Evolutionary conservation across 2,888 invertebrate species (phyloP).

Genomic region (Thymelicus acteon): DNA sequence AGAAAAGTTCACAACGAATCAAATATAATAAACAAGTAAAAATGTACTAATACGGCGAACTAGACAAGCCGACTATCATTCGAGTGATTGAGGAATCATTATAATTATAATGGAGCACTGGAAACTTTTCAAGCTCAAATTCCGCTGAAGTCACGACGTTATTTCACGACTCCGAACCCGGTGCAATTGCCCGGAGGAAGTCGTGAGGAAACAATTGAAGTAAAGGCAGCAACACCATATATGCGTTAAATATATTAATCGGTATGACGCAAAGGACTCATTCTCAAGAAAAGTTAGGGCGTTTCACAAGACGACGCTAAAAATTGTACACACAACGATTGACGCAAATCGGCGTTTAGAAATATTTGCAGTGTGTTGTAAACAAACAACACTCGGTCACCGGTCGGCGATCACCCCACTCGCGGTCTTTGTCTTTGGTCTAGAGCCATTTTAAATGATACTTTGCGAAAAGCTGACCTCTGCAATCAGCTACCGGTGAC

Average conservation of each 20-base stretch:
- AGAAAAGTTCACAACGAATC: too few species aligned
- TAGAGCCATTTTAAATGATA: constrained; percentile 21
- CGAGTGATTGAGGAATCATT: constrained; percentile 21
- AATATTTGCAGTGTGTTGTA: constrained; percentile 30
- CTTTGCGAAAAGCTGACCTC: constrained; percentile 21
- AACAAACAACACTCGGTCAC: constrained; percentile 19
- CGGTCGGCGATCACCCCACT: not conserved
- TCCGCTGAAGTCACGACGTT: constrained; percentile 26
- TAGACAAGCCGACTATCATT: constrained; percentile 20
- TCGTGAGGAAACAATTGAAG: constrained; percentile 55
- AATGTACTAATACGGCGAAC: constrained; percentile 2
- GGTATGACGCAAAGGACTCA: constrained; percentile 61
- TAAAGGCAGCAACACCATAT: constrained; percentile 45
- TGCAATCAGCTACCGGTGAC: constrained; percentile 4
- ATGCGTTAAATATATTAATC: constrained; percentile 57
- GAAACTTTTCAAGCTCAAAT: constrained; percentile 29
- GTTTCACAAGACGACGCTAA: constrained; percentile 68
- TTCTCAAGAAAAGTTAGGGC: constrained; percentile 56
- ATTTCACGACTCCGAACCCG: constrained; percentile 37
- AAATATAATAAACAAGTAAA: too few species aligned
- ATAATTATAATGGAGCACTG: constrained; percentile 22
- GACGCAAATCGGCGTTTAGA: constrained; percentile 60
- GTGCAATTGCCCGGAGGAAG: constrained; percentile 36
- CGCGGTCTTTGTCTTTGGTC: constrained; percentile 31
- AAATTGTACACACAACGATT: constrained; percentile 60